These are phyloP conservation scores for Falco columbarius DNA, from an alignment of 2,797 vertebrate genomes.

Conservation along the genomic window DNA sequence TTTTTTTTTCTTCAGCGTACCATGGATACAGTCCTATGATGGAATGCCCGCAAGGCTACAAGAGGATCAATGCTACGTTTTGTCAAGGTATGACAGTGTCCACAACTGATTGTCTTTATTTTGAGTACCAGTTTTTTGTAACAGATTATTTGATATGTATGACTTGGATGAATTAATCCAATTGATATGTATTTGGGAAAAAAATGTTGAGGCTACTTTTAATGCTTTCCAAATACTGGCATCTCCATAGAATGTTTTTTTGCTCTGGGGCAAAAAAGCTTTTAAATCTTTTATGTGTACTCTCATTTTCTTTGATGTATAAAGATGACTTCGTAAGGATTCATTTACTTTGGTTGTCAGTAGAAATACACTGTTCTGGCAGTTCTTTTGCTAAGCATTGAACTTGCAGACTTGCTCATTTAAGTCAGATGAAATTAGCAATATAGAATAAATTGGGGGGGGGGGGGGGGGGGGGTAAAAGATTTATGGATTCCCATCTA, in stretches of 20 bases:
- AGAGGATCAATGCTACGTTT: conserved; percentile 90
- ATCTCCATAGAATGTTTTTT: not conserved
- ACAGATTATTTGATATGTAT: not conserved
- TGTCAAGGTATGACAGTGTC: conserved; percentile 87
- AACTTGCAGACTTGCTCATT: not conserved
- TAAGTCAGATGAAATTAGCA: not conserved
- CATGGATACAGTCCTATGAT: conserved; percentile 81
- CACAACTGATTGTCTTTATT: not conserved
- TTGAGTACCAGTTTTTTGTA: not conserved
- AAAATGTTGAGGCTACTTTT: not conserved
- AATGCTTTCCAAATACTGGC: not conserved
- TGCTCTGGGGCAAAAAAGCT: not conserved
- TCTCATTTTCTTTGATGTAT: not conserved
- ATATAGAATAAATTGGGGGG: not conserved
- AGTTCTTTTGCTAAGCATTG: not conserved
- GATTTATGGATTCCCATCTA: not conserved
- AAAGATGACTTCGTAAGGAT: not conserved
- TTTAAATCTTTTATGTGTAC: not conserved
- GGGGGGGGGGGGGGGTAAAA: too few species aligned
- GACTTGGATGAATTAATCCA: not conserved
- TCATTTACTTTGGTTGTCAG: not conserved
- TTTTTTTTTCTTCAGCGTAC: conserved; percentile 78
- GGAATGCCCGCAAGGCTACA: conserved; percentile 94
- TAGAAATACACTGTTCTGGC: not conserved
- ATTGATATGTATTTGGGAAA: not conserved